Conservation (phyloP, 2,797 vertebrate species). For the Leptatherina wallacei region DNA sequence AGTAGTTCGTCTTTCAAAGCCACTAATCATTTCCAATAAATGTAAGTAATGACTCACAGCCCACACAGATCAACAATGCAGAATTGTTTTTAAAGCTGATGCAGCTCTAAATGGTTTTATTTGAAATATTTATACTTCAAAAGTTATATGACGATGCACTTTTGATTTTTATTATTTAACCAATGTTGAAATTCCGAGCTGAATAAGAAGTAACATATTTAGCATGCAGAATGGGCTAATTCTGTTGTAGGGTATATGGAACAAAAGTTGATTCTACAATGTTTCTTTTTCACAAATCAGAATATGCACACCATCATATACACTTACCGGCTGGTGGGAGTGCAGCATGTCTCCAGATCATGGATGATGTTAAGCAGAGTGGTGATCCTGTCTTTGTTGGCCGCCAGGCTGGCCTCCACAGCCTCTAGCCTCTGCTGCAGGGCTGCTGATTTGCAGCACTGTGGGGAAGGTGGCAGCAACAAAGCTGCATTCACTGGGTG, state of each 20-base stretch:
- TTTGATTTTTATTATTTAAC: not conserved
- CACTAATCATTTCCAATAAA: not conserved
- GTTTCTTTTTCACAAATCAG: not conserved
- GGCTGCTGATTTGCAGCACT: constrained; percentile 73
- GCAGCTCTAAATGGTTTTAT: not conserved
- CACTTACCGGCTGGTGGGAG: constrained; percentile 89
- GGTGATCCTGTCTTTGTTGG: constrained; percentile 94
- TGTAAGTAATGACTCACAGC: not conserved
- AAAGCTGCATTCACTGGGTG: constrained; percentile 70
- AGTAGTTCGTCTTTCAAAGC: not conserved
- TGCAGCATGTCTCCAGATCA: constrained; percentile 92
- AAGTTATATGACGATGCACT: constrained; percentile 11
- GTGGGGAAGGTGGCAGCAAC: constrained; percentile 70
- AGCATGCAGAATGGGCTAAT: not conserved
- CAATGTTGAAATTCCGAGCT: not conserved
- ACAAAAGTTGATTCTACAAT: not conserved
- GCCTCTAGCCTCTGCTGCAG: constrained; percentile 90
- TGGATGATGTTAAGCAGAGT: constrained; percentile 96
- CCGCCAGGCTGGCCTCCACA: constrained; percentile 92
- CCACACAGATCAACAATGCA: not conserved
- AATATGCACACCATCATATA: not conserved
- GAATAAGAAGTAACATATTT: not conserved
- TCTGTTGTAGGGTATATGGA: not conserved
- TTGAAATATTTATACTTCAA: constrained; percentile 2
- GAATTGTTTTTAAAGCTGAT: not conserved